Base-by-base conservation (phyloP, 1,140 invertebrate species). In the Tetramorium simillimum region DNA sequence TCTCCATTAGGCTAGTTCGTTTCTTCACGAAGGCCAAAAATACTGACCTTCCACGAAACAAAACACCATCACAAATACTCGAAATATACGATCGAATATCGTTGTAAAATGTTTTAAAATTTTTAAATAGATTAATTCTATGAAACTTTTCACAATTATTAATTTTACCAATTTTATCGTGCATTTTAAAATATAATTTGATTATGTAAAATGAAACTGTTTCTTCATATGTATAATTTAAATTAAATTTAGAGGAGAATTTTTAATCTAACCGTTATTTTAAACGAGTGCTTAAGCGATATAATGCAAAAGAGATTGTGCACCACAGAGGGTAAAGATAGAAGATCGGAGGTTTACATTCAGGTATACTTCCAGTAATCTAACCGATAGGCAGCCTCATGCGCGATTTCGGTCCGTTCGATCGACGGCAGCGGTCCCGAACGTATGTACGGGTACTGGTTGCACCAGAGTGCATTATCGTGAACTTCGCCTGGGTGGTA, bases 401-500 rank as follows among this genome's bases (percentile, higher is more conserved):
- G 53, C 37, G 43, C 24, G 80, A 84, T 84, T 84, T 73, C 43
- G 80, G 40, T 60, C 10, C 53, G 14, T 53, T 67, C 43, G 24
- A 60, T 40, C 21, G 53, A 37, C 21, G 62, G 18, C 33, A 40
- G 62, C 14, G 62, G 77, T 65, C 62, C 51, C 58, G 46, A 65
- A 80, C 62, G 62, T 80, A 21, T 49, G 40, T 21, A 49, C 76
- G 58, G 0, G 6, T 43, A 37, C 28, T 80, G 62, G 18, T 82
- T 85, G 58, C 60, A 46, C 58, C 72, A 80, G 67, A 80, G 67
- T 86, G 62, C 56, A 88, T 91, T 89, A 91, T 91, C 88, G 76
- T 78, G 85, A 91, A 91, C 87, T 86, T 91, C 37, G 90, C 33
- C 37, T 37, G n/a, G 46, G n/a, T 69, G 84, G 78, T 86, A 85